Percentiles rank a stretch among this genome's conserved stretches.
These are phyloP conservation scores for Ctena decussata DNA, from an alignment of 2,888 invertebrate genomes.

Conservation along the genomic window DNA sequence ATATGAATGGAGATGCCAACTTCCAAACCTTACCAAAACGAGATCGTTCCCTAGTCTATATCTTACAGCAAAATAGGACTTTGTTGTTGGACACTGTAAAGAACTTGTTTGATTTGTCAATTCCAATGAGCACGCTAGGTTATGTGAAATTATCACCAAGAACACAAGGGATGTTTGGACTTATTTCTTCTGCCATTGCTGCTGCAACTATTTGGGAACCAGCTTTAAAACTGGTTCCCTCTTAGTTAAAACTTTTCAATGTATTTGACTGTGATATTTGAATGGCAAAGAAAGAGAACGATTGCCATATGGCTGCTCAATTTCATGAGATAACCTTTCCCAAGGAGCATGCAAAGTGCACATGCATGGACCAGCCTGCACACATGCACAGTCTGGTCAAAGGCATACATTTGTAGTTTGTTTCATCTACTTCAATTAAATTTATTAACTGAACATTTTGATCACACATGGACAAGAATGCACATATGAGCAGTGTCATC, in stretches of 20 bases:
- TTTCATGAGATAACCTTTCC: too few species aligned
- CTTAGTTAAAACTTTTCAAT: constrained; percentile 12
- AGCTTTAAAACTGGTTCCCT: constrained; percentile 90
- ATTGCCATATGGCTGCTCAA: too few species aligned
- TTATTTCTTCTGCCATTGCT: constrained; percentile 93
- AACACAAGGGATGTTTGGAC: constrained; percentile 92
- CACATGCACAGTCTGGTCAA: too few species aligned
- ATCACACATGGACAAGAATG: too few species aligned
- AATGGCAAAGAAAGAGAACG: too few species aligned
- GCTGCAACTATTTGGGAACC: constrained; percentile 93
- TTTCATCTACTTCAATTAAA: too few species aligned
- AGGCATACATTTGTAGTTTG: too few species aligned
- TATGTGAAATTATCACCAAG: constrained; percentile 93
- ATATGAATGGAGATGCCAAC: constrained; percentile 87
- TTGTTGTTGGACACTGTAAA: constrained; percentile 94
- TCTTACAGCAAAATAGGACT: constrained; percentile 76
- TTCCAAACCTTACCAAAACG: constrained; percentile 86
- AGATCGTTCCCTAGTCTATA: constrained; percentile 58
- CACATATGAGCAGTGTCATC: too few species aligned
- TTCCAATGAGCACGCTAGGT: constrained; percentile 94
- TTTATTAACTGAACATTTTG: too few species aligned
- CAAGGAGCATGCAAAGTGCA: too few species aligned
- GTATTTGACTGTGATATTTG: too few species aligned
- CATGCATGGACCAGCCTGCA: too few species aligned
- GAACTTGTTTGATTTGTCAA: constrained; percentile 95